Conservation (phyloP, 2,113 vertebrate genomes). For the Oncorhynchus clarkii region DNA sequence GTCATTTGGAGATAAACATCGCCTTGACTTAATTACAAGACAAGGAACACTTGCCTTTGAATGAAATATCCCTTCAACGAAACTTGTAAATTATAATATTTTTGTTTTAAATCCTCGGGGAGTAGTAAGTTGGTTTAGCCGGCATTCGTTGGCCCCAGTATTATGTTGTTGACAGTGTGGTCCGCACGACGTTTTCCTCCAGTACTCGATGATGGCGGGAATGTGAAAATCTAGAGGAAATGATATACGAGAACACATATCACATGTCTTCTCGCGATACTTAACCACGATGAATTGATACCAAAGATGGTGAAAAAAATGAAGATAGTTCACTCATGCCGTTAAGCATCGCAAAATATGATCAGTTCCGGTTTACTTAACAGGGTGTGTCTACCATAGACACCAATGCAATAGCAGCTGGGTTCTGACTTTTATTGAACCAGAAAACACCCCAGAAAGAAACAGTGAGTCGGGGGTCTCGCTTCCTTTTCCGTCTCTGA, state of each 20-base stretch:
- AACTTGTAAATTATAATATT: conserved; percentile 13
- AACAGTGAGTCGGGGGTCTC: too few species aligned
- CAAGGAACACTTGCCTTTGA: conserved; percentile 40
- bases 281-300: background rate
- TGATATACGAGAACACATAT: conserved; percentile 33
- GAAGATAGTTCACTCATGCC: too few species aligned
- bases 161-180: conserved; percentile 68
- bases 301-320: too few species aligned
- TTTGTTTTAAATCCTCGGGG: conserved; percentile 15
- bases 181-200: conserved; percentile 50
- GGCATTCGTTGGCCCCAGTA: conserved; percentile 61
- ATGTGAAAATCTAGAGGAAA: conserved; percentile 74
- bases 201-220: conserved; percentile 76
- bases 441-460: too few species aligned
- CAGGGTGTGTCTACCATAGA: too few species aligned
- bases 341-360: too few species aligned
- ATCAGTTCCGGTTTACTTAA: too few species aligned
- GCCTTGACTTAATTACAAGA: background rate
- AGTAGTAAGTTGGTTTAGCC: conserved; percentile 56
- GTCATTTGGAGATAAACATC: conserved; percentile 37
- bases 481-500: too few species aligned
- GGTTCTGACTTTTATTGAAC: too few species aligned
- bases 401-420: too few species aligned
- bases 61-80: conserved; percentile 2
- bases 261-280: conserved; percentile 32